A percentile compares a stretch with the other conserved stretches of the same genome.
phyloP scores from a whole-genome alignment of 2,797 vertebrate species.

The Enteromius mattozi region DNA sequence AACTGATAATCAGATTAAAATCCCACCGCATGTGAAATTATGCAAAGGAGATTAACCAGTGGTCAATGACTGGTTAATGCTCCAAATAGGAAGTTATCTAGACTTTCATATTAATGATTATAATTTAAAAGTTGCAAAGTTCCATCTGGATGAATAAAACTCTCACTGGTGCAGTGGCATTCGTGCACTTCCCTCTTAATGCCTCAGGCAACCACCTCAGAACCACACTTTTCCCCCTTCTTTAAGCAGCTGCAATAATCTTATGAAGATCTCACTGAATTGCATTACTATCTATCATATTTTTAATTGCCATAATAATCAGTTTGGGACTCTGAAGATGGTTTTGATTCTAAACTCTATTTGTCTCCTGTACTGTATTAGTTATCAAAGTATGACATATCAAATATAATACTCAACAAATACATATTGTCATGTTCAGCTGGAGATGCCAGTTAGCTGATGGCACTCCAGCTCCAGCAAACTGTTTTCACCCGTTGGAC shows the following conservation, averaged over 20 bases:
- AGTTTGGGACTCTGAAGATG: background rate
- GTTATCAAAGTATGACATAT: background rate
- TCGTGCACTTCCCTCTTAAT: constrained; percentile 12
- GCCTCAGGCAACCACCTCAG: background rate
- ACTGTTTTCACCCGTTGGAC: too few species aligned
- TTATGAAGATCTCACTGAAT: background rate
- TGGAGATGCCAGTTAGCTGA: too few species aligned
- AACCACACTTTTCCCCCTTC: constrained; percentile 33
- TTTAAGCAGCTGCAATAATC: constrained; percentile 12
- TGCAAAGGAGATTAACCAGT: constrained; percentile 33
- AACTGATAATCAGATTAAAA: constrained; percentile 49
- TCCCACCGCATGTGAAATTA: constrained; percentile 32
- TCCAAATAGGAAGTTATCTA: background rate
- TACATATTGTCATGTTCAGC: too few species aligned
- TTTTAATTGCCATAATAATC: background rate
- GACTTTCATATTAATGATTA: background rate
- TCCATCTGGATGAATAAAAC: background rate
- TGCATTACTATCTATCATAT: background rate
- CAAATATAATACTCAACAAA: constrained; percentile 2
- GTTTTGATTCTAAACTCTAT: background rate
- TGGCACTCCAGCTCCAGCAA: too few species aligned
- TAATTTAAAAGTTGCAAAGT: constrained; percentile 21
- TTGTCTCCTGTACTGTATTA: background rate
- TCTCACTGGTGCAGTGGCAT: background rate
- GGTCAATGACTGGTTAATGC: constrained; percentile 17